These are phyloP conservation scores for Phrynocephalus guinanensis DNA, from an alignment of 2,797 vertebrate genomes.

Conservation along the genomic window DNA sequence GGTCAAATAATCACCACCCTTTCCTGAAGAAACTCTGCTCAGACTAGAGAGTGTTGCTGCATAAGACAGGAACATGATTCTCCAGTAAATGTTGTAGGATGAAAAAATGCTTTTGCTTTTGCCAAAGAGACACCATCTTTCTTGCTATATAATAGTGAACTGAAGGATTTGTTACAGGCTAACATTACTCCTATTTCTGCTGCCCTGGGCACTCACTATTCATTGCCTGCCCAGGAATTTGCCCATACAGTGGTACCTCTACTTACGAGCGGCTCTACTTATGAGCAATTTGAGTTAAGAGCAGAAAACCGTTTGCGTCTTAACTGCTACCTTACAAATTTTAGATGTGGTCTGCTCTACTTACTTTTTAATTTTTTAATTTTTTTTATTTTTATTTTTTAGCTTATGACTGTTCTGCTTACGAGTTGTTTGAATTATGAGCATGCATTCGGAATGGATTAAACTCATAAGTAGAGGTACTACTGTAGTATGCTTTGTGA, in stretches of 20 bases:
- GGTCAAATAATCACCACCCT: not conserved
- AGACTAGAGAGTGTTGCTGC: not conserved
- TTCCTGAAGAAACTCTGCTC: not conserved
- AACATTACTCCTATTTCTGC: not conserved
- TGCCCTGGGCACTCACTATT: conserved; percentile 18
- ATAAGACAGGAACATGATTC: not conserved
- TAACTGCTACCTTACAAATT: no score
- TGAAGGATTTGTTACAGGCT: not conserved
- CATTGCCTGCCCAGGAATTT: not conserved
- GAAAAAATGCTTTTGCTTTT: not conserved
- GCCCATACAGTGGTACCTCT: no score
- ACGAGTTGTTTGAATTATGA: no score
- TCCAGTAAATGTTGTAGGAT: conserved; percentile 26
- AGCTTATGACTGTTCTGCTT: no score
- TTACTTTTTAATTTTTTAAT: no score
- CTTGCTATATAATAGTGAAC: not conserved
- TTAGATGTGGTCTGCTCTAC: no score
- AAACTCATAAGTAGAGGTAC: no score
- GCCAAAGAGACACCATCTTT: not conserved
- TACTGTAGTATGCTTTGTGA: not conserved
- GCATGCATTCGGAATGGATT: no score
- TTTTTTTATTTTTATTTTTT: no score
- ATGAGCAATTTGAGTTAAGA: no score
- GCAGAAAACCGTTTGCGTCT: no score
- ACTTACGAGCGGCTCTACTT: no score